Base-by-base conservation (phyloP, 2,888 invertebrate genomes). In the Cyclophora punctaria region DNA sequence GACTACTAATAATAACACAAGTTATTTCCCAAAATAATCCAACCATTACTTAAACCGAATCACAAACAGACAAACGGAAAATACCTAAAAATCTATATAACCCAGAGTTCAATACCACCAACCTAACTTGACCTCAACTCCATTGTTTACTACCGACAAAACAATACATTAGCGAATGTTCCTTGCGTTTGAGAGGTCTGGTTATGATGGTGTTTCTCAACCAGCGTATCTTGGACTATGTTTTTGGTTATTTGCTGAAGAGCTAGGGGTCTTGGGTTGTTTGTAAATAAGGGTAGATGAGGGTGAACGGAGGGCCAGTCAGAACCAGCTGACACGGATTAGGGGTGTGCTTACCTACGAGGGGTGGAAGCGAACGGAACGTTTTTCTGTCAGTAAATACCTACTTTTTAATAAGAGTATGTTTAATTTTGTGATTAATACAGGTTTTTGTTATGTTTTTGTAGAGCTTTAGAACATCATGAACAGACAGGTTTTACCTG, bases 291-390 rank as follows among this genome's bases (percentile, higher is more conserved):
- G 79, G 79, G 80, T 75, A 73, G 73, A 70, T 64, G 60, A 55
- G 62, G 71, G 69, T 65, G 70, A 67, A 70, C 67, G 69, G 73
- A 71, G 65, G 74, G 78, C 83, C 86, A 86, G 86, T 88, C 87
- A 85, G 59, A 67, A 79, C 78, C 87, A 88, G 87, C 87, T 87
- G 87, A 88, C 87, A 80, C 66, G 83, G 81, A 83, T 85, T 83
- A 84, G 75, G 81, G 85, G 83, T 76, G 82, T 78, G 80, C 80
- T 79, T 83, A 83, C 84, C 82, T 83, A 83, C 80, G 66, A 66
- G 80, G 76, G 80, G 73, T 69, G 69, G 60, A 58, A 63, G 60
- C 68, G 60, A 20, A 20, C 20, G 62, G 63, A 64, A 66, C 63
- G 60, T 64, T 64, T 70, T 69, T 62, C 54, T 53, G 54, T 49